phyloP scores from a whole-genome alignment of 1,140 invertebrate genomes.

The Hyphantria cunea region DNA sequence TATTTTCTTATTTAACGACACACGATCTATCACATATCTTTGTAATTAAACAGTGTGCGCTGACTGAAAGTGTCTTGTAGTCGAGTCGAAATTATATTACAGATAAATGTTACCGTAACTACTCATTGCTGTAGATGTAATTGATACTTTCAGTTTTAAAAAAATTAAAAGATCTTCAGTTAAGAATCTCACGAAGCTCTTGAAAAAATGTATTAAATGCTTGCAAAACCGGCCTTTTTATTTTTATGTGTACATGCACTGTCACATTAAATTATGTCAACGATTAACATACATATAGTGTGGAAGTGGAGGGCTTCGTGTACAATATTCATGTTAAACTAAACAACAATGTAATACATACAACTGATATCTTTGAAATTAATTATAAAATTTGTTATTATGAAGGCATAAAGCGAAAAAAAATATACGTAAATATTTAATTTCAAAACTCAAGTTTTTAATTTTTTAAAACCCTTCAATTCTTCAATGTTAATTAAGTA shows the following conservation, averaged over 20 bases:
- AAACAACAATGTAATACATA: constrained; percentile 51
- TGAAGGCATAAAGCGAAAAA: constrained; percentile 70
- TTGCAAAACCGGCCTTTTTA: constrained; percentile 54
- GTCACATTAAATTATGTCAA: constrained; percentile 22
- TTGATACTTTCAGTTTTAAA: constrained; percentile 49
- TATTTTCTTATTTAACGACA: constrained; percentile 47
- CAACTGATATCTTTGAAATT: constrained; percentile 66
- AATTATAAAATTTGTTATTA: constrained; percentile 72
- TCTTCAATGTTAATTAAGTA: too few relatives aligned
- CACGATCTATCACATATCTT: constrained; percentile 52
- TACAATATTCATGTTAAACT: constrained; percentile 49
- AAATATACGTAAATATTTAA: constrained; percentile 81
- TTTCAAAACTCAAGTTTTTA: constrained; percentile 55
- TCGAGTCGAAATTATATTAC: constrained; percentile 4
- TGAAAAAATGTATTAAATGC: constrained; percentile 56
- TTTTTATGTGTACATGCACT: constrained; percentile 32
- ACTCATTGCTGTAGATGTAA: constrained; percentile 44
- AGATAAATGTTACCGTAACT: constrained; percentile 46
- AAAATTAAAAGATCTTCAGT: constrained; percentile 56
- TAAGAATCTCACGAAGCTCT: constrained; percentile 50
- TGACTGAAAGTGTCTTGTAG: constrained; percentile 33
- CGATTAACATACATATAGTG: constrained; percentile 16
- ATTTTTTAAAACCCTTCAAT: constrained; percentile 30
- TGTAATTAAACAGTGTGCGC: constrained; percentile 32
- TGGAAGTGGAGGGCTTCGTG: constrained; percentile 31